Percentiles rank a stretch among this genome's conserved stretches.
Evolutionary conservation across 1,140 invertebrate species (phyloP).

Genomic region (Pseudomyrmex gracilis): DNA sequence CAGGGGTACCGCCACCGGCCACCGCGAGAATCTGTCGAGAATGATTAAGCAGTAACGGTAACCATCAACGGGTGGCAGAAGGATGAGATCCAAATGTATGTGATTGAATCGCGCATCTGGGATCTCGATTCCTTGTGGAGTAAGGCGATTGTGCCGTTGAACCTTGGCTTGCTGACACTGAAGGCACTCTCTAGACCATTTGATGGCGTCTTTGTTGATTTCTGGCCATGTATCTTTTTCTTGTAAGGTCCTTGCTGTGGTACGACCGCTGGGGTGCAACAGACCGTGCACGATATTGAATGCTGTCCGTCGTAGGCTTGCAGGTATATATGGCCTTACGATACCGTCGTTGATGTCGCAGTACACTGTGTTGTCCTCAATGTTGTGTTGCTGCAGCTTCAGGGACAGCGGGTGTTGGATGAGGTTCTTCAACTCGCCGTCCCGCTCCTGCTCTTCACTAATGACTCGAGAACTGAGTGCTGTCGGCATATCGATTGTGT

Average conservation of each 20-base stretch:
- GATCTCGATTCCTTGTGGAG: not conserved
- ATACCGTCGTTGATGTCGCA: not conserved
- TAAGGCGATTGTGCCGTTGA: not conserved
- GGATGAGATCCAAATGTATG: slow-evolving; percentile 37
- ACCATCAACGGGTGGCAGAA: not conserved
- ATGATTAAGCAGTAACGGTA: slow-evolving; percentile 63
- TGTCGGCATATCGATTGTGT: not conserved
- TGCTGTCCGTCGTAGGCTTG: not conserved
- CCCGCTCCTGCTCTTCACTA: not conserved
- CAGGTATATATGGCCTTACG: slow-evolving; percentile 25
- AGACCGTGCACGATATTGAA: slow-evolving; percentile 39
- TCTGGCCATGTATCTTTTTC: slow-evolving; percentile 38
- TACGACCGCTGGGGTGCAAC: slow-evolving; percentile 27
- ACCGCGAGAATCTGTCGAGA: slow-evolving; percentile 74
- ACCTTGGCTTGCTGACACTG: slow-evolving; percentile 47
- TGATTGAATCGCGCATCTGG: slow-evolving; percentile 37
- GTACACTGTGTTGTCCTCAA: not conserved
- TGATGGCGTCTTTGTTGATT: slow-evolving; percentile 2
- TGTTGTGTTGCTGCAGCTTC: slow-evolving; percentile 35
- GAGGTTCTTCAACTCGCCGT: not conserved
- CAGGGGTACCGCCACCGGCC: slow-evolving; percentile 72
- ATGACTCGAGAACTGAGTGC: not conserved
- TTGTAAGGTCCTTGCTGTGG: not conserved
- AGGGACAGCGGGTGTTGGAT: not conserved
- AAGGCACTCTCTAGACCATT: slow-evolving; percentile 11